These are phyloP conservation scores for Xanthostigma xanthostigma DNA, from an alignment of 2,888 invertebrate genomes.

Conservation along the genomic window DNA sequence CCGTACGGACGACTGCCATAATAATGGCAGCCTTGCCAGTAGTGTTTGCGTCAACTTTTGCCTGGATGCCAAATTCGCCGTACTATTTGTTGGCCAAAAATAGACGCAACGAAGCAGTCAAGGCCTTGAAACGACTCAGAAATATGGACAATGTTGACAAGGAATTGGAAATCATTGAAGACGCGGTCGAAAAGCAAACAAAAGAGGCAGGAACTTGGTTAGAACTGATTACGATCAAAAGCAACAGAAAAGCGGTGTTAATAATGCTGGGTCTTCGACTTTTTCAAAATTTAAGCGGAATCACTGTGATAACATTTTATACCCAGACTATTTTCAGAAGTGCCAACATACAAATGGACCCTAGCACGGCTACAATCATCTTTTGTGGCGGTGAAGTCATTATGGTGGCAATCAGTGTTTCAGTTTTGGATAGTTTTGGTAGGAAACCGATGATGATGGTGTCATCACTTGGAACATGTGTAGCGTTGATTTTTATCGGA, in stretches of 20 bases:
- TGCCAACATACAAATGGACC: conserved; percentile 50
- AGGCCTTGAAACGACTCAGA: conserved; percentile 50
- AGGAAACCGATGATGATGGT: conserved; percentile 62
- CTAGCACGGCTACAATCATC: conserved; percentile 59
- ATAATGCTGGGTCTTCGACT: conserved; percentile 68
- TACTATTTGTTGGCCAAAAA: conserved; percentile 47
- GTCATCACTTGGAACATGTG: conserved; percentile 57
- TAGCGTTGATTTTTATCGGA: conserved; percentile 53
- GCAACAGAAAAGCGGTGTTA: conserved; percentile 54
- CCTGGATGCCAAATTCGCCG: conserved; percentile 64
- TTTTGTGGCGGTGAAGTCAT: conserved; percentile 70
- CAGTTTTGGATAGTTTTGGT: conserved; percentile 67
- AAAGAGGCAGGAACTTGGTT: conserved; percentile 36
- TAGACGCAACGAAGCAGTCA: conserved; percentile 40
- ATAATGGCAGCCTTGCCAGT: conserved; percentile 50
- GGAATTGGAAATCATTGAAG: conserved; percentile 53
- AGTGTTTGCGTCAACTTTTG: conserved; percentile 44
- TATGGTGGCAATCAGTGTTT: conserved; percentile 49
- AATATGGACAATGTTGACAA: conserved; percentile 40
- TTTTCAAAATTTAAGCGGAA: conserved; percentile 71
- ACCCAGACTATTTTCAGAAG: conserved; percentile 59
- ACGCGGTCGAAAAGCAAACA: conserved; percentile 36
- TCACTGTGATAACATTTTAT: conserved; percentile 75
- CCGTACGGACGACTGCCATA: conserved; percentile 55
- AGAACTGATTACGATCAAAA: conserved; percentile 45